Evolutionary conservation across 1,140 invertebrate species (phyloP), one percentile per base, ranked within the genome.

Genomic region (Rhynchophorus ferrugineus): DNA sequence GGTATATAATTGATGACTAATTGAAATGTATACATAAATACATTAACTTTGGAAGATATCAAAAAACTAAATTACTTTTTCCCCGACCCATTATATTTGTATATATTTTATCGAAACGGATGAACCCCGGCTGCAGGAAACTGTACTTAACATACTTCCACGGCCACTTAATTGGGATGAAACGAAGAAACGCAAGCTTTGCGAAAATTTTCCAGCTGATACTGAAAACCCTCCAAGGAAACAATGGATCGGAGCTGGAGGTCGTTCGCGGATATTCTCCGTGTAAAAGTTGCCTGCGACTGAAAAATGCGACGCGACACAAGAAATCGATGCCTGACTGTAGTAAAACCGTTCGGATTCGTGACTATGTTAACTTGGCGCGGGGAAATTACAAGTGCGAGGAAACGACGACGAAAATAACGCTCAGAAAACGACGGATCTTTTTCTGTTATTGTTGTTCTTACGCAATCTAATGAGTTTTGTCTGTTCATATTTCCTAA

Each of bases 161-260:
- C 45, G 43, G 49, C 49, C 49, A 52, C 49, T 52, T 52, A 52
- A 52, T 52, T 52, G 49, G 42, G 45, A 52, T 24, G 49, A 52
- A 52, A 52, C 49, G 17, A 36, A 21, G 43, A 52, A 52, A 52
- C 42, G 49, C 49, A 52, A 52, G 49, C 49, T 52, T 17, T 52
- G 49, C 49, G 49, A 52, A 52, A 52, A 52, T 37, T 52, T 51
- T 52, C 42, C 43, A 19, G 49, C 49, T 52, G 49, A 52, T 52
- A 43, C 43, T 52, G 49, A 39, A 52, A 52, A 52, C 49, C 43
- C 49, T 52, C 43, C 35, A 52, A 43, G 43, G 43, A 52, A 52
- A 52, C 49, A 52, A 52, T 52, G 22, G 49, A 44, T 29, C 21
- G 13, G 43, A 52, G 49, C 45, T 41, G 38, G 38, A 14, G 38